Conservation (phyloP, 2,888 invertebrate species). For the Actias luna region DNA sequence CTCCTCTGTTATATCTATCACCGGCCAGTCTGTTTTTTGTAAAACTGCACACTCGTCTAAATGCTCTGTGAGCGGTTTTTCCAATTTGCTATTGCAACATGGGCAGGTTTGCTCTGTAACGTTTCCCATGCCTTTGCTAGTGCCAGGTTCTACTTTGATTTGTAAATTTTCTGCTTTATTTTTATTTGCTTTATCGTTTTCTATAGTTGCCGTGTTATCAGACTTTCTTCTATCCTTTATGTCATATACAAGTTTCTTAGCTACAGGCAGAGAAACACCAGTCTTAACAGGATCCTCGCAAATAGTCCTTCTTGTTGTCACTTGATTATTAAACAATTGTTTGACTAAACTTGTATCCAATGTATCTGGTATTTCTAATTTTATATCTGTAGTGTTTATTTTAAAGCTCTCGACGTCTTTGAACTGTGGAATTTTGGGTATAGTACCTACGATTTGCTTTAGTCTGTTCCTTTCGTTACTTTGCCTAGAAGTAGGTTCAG, state of each 20-base stretch:
- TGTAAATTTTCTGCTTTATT: constrained; percentile 7
- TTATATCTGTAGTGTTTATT: constrained; percentile 15
- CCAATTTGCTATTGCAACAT: constrained; percentile 60
- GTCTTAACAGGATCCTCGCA: neutral
- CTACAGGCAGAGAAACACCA: neutral
- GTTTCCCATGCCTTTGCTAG: constrained; percentile 30
- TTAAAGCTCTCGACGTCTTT: constrained; percentile 14
- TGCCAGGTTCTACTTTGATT: constrained; percentile 23
- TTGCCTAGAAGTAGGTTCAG: constrained; percentile 11
- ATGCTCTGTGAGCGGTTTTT: constrained; percentile 64
- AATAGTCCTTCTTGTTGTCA: neutral
- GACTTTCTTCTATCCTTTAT: constrained; percentile 9
- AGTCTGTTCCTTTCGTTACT: neutral
- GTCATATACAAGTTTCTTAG: neutral
- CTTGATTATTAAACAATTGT: constrained; percentile 4
- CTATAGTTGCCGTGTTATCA: neutral
- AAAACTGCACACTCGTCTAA: constrained; percentile 75
- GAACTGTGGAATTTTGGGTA: constrained; percentile 4
- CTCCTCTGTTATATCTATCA: constrained; percentile 46
- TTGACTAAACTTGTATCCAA: constrained; percentile 14
- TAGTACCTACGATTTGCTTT: constrained; percentile 9
- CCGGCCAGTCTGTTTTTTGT: constrained; percentile 66
- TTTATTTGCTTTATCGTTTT: neutral
- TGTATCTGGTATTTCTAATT: constrained; percentile 15
- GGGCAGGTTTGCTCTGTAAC: constrained; percentile 55